A percentile compares a stretch with the other conserved stretches of the same genome.
Conservation (phyloP, 2,888 invertebrate species). For the Orthosia cruda region DNA sequence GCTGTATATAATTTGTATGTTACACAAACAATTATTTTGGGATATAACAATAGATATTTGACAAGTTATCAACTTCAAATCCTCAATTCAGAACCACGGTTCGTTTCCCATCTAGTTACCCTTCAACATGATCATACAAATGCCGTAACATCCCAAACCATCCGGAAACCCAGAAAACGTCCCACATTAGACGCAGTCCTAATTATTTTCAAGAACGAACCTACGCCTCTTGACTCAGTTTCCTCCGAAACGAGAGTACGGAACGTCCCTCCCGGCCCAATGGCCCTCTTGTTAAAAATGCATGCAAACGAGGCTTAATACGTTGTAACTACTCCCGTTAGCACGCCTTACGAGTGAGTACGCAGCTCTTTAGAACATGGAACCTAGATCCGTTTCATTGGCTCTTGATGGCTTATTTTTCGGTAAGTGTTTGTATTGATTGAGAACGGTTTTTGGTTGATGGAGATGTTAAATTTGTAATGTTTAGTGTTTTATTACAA, state of each 20-base stretch:
- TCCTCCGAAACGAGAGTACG: slow-evolving; percentile 73
- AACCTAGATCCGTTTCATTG: slow-evolving; percentile 35
- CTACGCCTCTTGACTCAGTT: slow-evolving; percentile 77
- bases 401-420: slow-evolving; percentile 56
- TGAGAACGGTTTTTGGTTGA: no score
- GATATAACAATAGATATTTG: no score
- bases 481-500: no score
- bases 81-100: background rate
- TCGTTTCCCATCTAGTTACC: background rate
- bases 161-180: slow-evolving; percentile 27
- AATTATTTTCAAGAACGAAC: slow-evolving; percentile 67
- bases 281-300: slow-evolving; percentile 79
- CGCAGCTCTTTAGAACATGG: slow-evolving; percentile 35
- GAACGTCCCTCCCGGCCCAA: slow-evolving; percentile 56
- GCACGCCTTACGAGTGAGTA: background rate
- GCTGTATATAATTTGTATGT: no score
- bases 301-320: slow-evolving; percentile 71
- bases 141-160: background rate
- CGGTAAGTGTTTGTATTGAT: background rate
- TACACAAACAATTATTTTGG: no score
- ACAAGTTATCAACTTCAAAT: background rate
- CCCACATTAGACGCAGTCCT: slow-evolving; percentile 61
- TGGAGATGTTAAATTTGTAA: no score
- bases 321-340: slow-evolving; percentile 54
- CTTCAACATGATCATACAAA: background rate